Evolutionary conservation across 2,113 vertebrate species (phyloP), one percentile per base, ranked within the genome.

Genomic region (Onychostruthus taczanowskii): DNA sequence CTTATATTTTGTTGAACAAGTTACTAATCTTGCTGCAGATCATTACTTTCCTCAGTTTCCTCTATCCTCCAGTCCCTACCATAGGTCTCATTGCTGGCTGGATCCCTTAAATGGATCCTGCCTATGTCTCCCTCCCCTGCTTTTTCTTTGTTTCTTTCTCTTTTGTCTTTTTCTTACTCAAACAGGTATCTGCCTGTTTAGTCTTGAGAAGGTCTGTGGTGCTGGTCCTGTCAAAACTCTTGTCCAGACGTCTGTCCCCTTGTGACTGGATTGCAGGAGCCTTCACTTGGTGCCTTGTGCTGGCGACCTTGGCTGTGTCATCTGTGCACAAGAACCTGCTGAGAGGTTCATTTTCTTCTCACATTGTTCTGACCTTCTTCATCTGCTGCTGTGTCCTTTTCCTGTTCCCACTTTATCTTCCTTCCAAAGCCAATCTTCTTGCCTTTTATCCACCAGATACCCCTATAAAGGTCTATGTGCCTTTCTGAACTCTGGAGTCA

Each of bases 361-460:
- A 41, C 10, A 1, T 84, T 75, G 26, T 95, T 95, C 63, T 90
- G 78, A 85, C 59, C 75, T 92, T 89, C 96, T 93, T 21, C 74
- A 55, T 80, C 75, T 92, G 52, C 64, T 70, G 70, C 63, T 78
- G 20, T 70, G 82, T 94, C 72, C 75, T 94, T 93, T 86, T 63
- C 73, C 64, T 47, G 11, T 87, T 93, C 35, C 46, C 16, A 21
- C 82, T 93, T 91, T 79, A 41, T 87, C 70, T 87, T 93, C 93
- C 89, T 97, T 96, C 96, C 94, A 96, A 97, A 95, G 33, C 67
- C 55, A 77, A n/a, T 93, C 72, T 85, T 85, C 58, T 74, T 94
- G 62, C 63, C 50, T 86, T 84, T 73, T 86, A 41, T 55, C 53
- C 35, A 69, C 43, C 41, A 90, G 79, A 15, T 80, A 26, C 30